Conservation (phyloP, 2,113 vertebrate species). For the Gobiocypris rarus region DNA sequence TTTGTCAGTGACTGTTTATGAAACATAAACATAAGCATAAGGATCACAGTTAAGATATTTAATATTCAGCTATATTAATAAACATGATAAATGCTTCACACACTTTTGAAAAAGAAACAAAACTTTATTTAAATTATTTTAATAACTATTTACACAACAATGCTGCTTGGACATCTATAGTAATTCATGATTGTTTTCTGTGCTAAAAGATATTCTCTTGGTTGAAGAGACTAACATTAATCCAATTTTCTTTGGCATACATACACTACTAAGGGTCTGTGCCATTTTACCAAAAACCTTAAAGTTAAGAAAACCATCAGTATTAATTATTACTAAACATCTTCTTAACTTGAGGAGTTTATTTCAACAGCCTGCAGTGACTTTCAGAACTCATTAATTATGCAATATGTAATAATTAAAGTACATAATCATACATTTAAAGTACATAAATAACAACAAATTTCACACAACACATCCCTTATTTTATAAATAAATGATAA, state of each 20-base stretch:
- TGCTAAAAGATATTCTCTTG: slow-evolving; percentile 7
- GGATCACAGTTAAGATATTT: background rate
- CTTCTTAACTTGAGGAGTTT: background rate
- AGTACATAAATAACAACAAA: slow-evolving; percentile 15
- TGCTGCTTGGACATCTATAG: background rate
- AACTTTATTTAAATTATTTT: slow-evolving; percentile 19
- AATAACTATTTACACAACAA: background rate
- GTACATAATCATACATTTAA: background rate
- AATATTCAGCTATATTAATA: background rate
- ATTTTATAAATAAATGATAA: slow-evolving; percentile 6
- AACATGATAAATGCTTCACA: background rate
- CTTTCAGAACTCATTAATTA: too few relatives aligned
- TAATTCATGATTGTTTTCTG: slow-evolving; percentile 12
- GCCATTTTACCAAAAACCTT: background rate
- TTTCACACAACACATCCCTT: background rate
- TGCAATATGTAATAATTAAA: background rate
- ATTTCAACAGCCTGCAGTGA: background rate
- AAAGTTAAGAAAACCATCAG: background rate
- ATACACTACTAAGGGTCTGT: slow-evolving; percentile 8
- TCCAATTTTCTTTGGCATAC: slow-evolving; percentile 5
- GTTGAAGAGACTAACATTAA: background rate
- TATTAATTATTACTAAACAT: background rate
- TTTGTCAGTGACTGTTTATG: background rate
- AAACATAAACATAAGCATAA: background rate
- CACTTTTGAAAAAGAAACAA: background rate